Evolutionary conservation across 2,888 invertebrate genomes (phyloP), one percentile per base, ranked within the genome.

Genomic region (Idaea aversata): DNA sequence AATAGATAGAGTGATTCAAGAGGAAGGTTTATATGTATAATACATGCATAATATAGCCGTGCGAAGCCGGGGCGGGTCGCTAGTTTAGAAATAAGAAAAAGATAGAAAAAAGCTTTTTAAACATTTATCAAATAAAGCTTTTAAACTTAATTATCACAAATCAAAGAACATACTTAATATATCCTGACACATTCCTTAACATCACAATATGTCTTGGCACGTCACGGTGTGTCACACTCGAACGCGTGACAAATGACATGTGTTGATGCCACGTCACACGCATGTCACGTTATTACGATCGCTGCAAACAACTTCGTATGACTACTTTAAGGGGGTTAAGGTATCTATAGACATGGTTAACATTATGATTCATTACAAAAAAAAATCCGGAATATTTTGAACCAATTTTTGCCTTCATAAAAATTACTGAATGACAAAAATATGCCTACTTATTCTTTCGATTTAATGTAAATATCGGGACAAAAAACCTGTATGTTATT

Each of bases 191-290:
- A 61, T 67, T 71, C 70, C 65, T 66, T 69, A 67, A 62, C 35
- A 25, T 62, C 63, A 63, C 62, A 64, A n/a, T 38, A 71, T 69
- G 69, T 69, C 71, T 71, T 67, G 72, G 65, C 74, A 64, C 66
- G 69, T 68, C 73, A 67, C 68, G 65, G 64, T 62, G 69, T 62
- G 67, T 68, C 69, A 67, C 72, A 70, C 70, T 73, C 72, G 67
- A 73, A 72, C 71, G 67, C 64, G 76, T 76, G 78, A 82, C 79
- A 78, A 79, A 79, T 77, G 83, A 82, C 78, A 73, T 70, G 73
- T 70, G 75, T 65, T 67, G 74, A 74, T 75, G 74, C 72, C 70
- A 72, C 67, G 25, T 25, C 25, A 25, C 25, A 10, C 13, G 7
- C 71, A 64, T 70, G 77, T 74, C 76, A 70, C 65, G 71, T 78